phyloP scores from a whole-genome alignment of 35 echinoderm and acorn worm genomes.

The Stichopus chloronotus region DNA sequence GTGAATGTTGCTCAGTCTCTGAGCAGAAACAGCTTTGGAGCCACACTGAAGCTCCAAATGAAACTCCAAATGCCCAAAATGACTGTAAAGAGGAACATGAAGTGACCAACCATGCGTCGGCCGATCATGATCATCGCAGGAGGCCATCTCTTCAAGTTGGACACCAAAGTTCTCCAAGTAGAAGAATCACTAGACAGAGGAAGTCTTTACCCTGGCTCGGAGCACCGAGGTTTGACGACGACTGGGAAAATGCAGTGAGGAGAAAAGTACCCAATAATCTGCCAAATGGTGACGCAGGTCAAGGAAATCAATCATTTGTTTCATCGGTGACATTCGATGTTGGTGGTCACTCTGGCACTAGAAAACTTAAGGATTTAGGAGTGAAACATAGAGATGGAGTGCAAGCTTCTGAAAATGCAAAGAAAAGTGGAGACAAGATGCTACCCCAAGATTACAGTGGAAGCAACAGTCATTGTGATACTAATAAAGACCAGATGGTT shows the following conservation, averaged over 20 bases:
- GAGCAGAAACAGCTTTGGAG: conserved; percentile 26
- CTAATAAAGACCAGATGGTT: neutral
- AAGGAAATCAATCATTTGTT: neutral
- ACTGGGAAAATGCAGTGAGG: neutral
- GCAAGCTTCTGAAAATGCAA: neutral
- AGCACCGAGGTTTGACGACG: conserved; percentile 1
- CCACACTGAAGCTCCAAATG: neutral
- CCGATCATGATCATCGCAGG: neutral
- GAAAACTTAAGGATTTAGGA: neutral
- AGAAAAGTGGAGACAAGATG: neutral
- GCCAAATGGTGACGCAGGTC: neutral
- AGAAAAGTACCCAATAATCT: neutral
- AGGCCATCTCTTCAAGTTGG: neutral
- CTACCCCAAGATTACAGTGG: neutral
- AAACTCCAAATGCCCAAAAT: neutral
- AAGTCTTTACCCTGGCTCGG: conserved; percentile 21
- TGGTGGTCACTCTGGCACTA: neutral
- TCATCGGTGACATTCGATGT: neutral
- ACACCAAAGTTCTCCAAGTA: neutral
- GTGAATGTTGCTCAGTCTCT: conserved; percentile 31
- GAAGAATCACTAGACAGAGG: neutral
- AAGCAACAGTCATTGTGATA: neutral
- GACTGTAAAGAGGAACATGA: neutral
- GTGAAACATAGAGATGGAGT: neutral
- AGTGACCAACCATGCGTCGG: neutral